These are phyloP conservation scores for Agrypnia vestita DNA, from an alignment of 1,140 invertebrate genomes.

Conservation along the genomic window DNA sequence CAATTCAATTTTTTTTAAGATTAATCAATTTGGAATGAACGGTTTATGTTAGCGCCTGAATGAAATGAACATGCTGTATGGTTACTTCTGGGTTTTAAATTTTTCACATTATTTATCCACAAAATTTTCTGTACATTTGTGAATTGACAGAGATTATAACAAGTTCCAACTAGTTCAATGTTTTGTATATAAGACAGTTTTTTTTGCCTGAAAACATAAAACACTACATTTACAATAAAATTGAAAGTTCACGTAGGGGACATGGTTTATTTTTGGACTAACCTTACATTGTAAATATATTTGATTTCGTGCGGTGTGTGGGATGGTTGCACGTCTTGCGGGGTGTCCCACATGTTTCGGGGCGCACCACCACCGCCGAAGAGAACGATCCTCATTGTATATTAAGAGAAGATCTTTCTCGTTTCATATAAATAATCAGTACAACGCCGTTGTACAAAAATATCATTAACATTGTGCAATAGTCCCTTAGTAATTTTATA, in stretches of 20 bases:
- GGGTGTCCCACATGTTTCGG: neutral
- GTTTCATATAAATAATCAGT: slow-evolving; percentile 17
- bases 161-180: slow-evolving; percentile 26
- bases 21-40: slow-evolving; percentile 36
- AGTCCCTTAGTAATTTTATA: slow-evolving; percentile 57
- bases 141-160: neutral
- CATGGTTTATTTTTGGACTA: slow-evolving; percentile 42
- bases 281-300: slow-evolving; percentile 33
- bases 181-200: neutral
- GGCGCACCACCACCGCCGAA: neutral
- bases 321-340: too few species aligned
- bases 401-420: neutral
- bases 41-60: slow-evolving; percentile 12
- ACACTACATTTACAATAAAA: slow-evolving; percentile 17
- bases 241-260: neutral
- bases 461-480: slow-evolving; percentile 54
- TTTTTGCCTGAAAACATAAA: slow-evolving; percentile 7
- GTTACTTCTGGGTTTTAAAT: neutral
- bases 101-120: too few species aligned
- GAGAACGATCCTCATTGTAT: too few species aligned
- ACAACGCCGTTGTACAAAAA: slow-evolving; percentile 43
- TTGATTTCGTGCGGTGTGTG: neutral
- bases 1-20: slow-evolving; percentile 45
- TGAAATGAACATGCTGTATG: slow-evolving; percentile 12
- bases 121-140: too few species aligned